Percentiles rank a stretch among this genome's conserved stretches.
These are phyloP conservation scores for Protophormia terraenovae DNA, from an alignment of 2,888 invertebrate species.

Conservation along the genomic window DNA sequence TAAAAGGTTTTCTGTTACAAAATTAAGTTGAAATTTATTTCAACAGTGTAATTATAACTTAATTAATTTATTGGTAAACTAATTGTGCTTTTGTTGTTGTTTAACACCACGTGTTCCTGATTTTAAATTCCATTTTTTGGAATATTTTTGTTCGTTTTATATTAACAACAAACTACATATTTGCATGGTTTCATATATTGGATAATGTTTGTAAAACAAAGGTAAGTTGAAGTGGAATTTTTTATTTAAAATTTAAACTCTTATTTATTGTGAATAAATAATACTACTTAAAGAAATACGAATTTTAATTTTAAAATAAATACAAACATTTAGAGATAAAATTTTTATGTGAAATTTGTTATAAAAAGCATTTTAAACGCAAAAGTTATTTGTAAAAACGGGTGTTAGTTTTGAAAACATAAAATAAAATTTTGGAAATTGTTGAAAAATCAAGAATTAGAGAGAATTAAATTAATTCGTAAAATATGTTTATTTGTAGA, in stretches of 20 bases:
- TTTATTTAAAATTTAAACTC: background rate
- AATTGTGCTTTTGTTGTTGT: constrained; percentile 12
- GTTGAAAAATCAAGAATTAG: too few relatives aligned
- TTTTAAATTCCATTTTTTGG: constrained; percentile 34
- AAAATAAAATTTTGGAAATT: too few relatives aligned
- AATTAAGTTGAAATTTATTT: background rate
- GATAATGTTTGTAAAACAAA: constrained; percentile 77
- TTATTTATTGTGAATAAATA: background rate
- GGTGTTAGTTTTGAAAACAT: too few relatives aligned
- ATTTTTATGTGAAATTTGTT: too few relatives aligned
- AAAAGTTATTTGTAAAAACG: too few relatives aligned
- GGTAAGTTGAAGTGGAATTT: constrained; percentile 72
- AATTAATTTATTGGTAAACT: background rate
- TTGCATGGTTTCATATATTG: constrained; percentile 74
- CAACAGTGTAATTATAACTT: background rate
- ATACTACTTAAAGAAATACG: too few relatives aligned
- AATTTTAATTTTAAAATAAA: too few relatives aligned
- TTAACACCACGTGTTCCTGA: constrained; percentile 18
- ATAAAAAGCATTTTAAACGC: too few relatives aligned
- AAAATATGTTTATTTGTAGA: too few relatives aligned
- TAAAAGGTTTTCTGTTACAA: background rate
- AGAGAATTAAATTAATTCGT: too few relatives aligned
- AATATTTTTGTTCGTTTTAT: constrained; percentile 30
- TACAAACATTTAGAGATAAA: too few relatives aligned
- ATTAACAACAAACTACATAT: constrained; percentile 58